Evolutionary conservation across 2,888 invertebrate species (phyloP).

Genomic region (Drosophila sordidapex): DNA sequence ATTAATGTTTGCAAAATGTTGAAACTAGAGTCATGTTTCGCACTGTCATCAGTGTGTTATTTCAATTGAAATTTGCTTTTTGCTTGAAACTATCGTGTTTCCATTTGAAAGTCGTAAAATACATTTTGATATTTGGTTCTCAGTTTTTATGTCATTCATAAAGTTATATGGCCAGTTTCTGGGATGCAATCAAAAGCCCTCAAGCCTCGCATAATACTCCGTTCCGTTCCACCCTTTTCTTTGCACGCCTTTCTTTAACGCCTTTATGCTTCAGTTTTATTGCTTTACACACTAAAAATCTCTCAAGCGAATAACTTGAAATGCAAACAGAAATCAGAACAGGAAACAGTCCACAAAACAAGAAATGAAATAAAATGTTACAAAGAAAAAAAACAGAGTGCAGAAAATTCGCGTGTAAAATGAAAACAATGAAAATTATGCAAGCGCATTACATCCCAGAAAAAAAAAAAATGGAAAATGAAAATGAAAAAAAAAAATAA

Average conservation of each 20-base stretch:
- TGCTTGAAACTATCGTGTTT: slow-evolving; percentile 3
- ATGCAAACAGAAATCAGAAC: slow-evolving; percentile 78
- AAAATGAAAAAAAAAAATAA: slow-evolving; percentile 7
- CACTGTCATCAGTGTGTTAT: not conserved
- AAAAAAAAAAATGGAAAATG: slow-evolving; percentile 5
- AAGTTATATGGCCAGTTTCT: slow-evolving; percentile 54
- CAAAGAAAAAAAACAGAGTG: slow-evolving; percentile 47
- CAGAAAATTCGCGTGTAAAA: slow-evolving; percentile 71
- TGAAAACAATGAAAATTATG: slow-evolving; percentile 80
- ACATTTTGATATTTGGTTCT: slow-evolving; percentile 23
- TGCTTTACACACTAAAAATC: slow-evolving; percentile 64
- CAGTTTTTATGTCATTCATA: slow-evolving; percentile 52
- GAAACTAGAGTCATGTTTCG: not conserved
- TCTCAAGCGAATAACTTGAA: slow-evolving; percentile 70
- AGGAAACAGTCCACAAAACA: slow-evolving; percentile 55
- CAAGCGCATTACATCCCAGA: slow-evolving; percentile 63
- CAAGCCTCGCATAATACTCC: slow-evolving; percentile 1
- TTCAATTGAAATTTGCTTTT: not conserved
- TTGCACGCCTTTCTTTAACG: slow-evolving; percentile 38
- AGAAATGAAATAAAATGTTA: slow-evolving; percentile 30
- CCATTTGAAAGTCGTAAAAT: slow-evolving; percentile 8
- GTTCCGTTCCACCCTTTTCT: not conserved
- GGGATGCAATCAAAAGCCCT: slow-evolving; percentile 37
- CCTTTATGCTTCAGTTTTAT: slow-evolving; percentile 69
- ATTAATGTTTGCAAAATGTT: not conserved